Base-by-base conservation (phyloP, 2,113 vertebrate genomes). In the Epinephelus cyanopodus region DNA sequence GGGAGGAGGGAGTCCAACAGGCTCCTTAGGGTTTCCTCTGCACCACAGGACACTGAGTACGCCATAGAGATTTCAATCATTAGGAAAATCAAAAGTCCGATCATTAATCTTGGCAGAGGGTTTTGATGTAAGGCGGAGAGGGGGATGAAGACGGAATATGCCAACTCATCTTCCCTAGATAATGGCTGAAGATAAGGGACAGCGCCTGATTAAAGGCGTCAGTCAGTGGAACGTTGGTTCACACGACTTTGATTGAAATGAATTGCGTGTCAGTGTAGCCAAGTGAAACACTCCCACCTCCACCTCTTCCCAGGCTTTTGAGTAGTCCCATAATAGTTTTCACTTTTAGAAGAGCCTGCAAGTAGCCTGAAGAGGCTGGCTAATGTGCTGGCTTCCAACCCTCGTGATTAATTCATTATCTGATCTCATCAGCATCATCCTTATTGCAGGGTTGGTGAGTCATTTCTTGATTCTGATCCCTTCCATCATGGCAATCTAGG, bases 81-180 rank as follows among this genome's bases (percentile, higher is more conserved):
- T 86, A 79, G 63, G 66, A 87, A 91, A 91, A 92, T 88, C 85
- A 83, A 88, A 85, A 47, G 77, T 90, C 71, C 74, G 29, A 80
- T 91, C 85, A 88, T 92, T 84, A 84, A 93, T 94, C 86, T 86
- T 67, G 77, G 62, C 74, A 69, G 79, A 60, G 81, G 76, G 81
- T 79, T 86, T 88, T 79, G 64, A 75, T 83, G 87, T 89, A 77
- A 77, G 61, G 73, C 37, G 18, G 82, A 33, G 3, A 74, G 81
- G 52, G 78, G 86, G 86, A 92, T 88, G 79, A 86, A 88, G 89
- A 83, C 18, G 1, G 72, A 88, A 86, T 54, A 53, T 67, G 80
- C 68, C 75, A 86, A 79, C 86, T 87, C 77, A 78, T 91, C 76
- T 79, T 84, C 71, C 53, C 78, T 18, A 56, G 83, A 90, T 85